These are phyloP conservation scores for Phaedon cochleariae DNA, from an alignment of 2,888 invertebrate species.

Conservation along the genomic window DNA sequence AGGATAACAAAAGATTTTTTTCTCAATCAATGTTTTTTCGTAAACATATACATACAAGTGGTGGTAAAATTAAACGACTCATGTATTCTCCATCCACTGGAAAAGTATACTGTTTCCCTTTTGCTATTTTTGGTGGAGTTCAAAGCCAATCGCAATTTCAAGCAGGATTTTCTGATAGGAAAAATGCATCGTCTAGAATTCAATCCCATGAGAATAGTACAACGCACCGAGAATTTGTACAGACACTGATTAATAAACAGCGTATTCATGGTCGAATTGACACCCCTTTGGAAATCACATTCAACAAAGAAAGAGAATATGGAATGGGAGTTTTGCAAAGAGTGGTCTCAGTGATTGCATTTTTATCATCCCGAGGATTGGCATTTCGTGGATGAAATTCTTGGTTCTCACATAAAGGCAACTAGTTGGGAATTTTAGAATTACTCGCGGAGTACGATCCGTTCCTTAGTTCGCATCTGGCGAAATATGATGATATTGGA, in stretches of 20 bases:
- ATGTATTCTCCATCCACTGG: background rate
- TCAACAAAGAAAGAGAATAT: constrained; percentile 8
- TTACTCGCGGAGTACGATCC: constrained; percentile 9
- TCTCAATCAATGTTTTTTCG: background rate
- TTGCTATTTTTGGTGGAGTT: background rate
- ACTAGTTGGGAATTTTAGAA: background rate
- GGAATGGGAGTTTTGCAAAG: constrained; percentile 8
- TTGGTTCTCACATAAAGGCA: constrained; percentile 13
- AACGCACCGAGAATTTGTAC: constrained; percentile 7
- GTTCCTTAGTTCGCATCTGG: constrained; percentile 5
- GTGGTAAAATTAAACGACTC: background rate
- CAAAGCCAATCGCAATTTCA: background rate
- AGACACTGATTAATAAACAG: constrained; percentile 10
- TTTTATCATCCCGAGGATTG: constrained; percentile 2
- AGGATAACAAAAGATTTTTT: background rate
- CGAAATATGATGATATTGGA: constrained; percentile 10
- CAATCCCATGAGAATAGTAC: background rate
- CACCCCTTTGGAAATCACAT: constrained; percentile 8
- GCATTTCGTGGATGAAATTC: constrained; percentile 16
- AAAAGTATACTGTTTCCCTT: background rate
- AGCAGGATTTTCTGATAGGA: constrained; percentile 9
- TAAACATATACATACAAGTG: constrained; percentile 1
- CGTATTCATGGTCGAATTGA: constrained; percentile 8
- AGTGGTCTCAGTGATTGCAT: constrained; percentile 10
- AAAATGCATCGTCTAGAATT: constrained; percentile 2